Conservation (phyloP, 2,113 vertebrate genomes). For the Eonycteris spelaea region DNA sequence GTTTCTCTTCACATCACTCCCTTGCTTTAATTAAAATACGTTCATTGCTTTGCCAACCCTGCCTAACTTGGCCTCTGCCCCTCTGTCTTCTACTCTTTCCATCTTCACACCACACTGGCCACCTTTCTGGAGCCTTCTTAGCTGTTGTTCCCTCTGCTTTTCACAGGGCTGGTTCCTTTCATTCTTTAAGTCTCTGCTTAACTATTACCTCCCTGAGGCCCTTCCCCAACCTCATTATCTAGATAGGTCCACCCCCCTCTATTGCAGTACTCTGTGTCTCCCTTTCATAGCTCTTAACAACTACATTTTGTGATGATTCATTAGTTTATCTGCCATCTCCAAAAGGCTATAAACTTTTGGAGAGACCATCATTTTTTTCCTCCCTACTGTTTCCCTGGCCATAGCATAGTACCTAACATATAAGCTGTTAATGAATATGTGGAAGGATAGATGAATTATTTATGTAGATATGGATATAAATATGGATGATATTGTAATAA, state of each 20-base stretch:
- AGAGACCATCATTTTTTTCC: background rate
- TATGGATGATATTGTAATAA: background rate
- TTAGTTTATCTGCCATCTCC: background rate
- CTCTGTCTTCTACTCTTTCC: rapidly evolving
- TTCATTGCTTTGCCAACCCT: background rate
- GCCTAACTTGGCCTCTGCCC: too few species aligned
- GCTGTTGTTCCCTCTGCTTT: background rate
- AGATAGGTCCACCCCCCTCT: background rate
- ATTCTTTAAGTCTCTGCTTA: background rate
- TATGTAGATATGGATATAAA: background rate
- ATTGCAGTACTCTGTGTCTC: background rate
- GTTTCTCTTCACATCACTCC: background rate
- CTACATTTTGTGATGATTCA: background rate
- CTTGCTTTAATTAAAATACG: background rate
- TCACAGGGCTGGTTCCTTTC: rapidly evolving
- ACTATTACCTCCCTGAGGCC: background rate
- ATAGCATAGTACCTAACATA: background rate
- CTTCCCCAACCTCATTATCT: background rate
- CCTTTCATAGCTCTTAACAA: background rate
- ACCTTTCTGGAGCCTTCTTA: background rate
- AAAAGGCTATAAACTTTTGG: background rate
- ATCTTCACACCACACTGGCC: background rate
- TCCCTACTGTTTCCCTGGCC: background rate
- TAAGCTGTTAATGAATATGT: background rate
- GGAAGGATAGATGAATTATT: background rate